Base-by-base conservation (phyloP, 1,140 invertebrate species). In the Samia ricini region DNA sequence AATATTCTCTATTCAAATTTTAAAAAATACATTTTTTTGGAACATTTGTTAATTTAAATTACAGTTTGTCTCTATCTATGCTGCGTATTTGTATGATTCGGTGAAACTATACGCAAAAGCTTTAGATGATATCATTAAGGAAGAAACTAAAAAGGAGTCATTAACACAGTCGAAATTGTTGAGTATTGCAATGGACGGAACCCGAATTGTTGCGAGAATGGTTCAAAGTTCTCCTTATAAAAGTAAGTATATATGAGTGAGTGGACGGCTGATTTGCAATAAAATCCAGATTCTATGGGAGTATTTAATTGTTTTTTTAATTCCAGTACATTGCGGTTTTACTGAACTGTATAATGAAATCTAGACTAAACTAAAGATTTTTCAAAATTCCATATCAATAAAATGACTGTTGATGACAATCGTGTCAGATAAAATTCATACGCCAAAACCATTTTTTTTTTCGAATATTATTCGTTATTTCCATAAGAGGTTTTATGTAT, bases 61-160 rank as follows among this genome's bases (percentile, higher is more conserved):
- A 77, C 90, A 95, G 93, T 96, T 97, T 87, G 94, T 99, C 7
- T 95, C 97, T 8, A 95, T 99, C 57, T 97, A 98, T 83, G 98
- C 98, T 12, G 96, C 98, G 1, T 98, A 99, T 90, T 91, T 99
- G 42, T 99, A 99, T 85, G 98, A 99, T 91, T 97, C 98, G 1
- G 95, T 99, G 0, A 95, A 95, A 77, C 85, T 99, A 0, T 99
- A 99, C 83, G 97, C 97, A 1, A 92, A 92, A 66, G 97, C 98
- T 0, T 91, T 99, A 49, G 92, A 97, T 71, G 91, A 95, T 68
- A 84, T 98, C 15, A 83, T 99, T 42, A 72, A 85, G 64, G 91
- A 94, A 74, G 91, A 94, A 67, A 91, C 93, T 42, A 71, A 71
- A 23, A 85, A 77, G 19, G 83, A 83, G 61, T 84, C 92, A 8